Conservation (phyloP, 2,113 vertebrate genomes). For the Myanophis thanlyinensis region DNA sequence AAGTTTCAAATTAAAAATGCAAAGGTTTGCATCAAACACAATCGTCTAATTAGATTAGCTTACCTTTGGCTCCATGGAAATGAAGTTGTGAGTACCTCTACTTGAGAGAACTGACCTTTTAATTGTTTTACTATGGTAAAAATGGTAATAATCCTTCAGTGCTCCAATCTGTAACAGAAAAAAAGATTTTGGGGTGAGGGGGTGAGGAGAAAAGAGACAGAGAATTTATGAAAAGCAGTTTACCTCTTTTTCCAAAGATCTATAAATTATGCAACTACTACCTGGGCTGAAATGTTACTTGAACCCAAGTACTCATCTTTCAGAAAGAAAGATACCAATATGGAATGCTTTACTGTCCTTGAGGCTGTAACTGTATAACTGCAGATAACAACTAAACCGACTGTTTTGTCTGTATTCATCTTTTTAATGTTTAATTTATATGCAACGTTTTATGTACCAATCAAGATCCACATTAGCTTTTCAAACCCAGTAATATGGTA, state of each 20-base stretch:
- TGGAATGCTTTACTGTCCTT: slow-evolving; percentile 70
- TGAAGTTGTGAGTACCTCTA: slow-evolving; percentile 95
- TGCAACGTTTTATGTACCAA: slow-evolving; percentile 69
- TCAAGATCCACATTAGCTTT: slow-evolving; percentile 58
- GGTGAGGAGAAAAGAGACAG: slow-evolving; percentile 32
- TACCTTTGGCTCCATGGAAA: slow-evolving; percentile 99
- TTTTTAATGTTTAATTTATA: slow-evolving; percentile 80
- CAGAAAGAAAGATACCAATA: slow-evolving; percentile 73
- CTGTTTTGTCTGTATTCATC: slow-evolving; percentile 57
- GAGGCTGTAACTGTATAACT: slow-evolving; percentile 62
- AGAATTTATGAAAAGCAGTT: slow-evolving; percentile 52
- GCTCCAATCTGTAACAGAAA: slow-evolving; percentile 85
- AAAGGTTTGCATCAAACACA: slow-evolving; percentile 62
- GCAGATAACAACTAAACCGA: slow-evolving; percentile 68
- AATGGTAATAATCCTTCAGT: slow-evolving; percentile 97
- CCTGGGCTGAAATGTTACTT: slow-evolving; percentile 69
- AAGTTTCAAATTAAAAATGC: slow-evolving; percentile 80
- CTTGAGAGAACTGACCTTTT: slow-evolving; percentile 95
- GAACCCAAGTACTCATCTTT: slow-evolving; percentile 74
- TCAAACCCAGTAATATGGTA: slow-evolving; percentile 60
- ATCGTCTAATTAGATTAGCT: slow-evolving; percentile 66
- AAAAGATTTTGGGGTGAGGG: slow-evolving; percentile 12
- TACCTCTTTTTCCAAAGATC: slow-evolving; percentile 48
- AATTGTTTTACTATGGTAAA: slow-evolving; percentile 97
- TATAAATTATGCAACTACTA: slow-evolving; percentile 76